Percentiles rank a stretch among this genome's conserved stretches.
Conservation (phyloP, 2,797 vertebrate species). For the Dromococcyx pavoninus region DNA sequence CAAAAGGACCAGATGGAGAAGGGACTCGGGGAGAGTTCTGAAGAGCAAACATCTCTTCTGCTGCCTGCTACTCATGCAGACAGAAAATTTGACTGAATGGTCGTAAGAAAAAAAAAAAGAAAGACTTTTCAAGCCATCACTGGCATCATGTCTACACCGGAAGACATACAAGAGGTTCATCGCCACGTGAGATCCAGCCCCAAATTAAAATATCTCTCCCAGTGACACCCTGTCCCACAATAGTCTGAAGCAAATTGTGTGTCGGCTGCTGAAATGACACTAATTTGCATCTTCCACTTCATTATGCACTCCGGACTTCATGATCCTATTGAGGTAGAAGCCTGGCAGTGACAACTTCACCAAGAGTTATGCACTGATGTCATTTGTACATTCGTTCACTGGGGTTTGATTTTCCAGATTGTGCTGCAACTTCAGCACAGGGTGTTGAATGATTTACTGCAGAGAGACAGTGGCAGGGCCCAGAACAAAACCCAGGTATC, state of each 20-base stretch:
- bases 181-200: neutral
- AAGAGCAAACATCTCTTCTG: neutral
- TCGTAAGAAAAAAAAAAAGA: no score
- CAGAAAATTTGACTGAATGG: neutral
- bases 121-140: neutral
- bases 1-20: neutral
- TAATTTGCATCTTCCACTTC: neutral
- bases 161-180: neutral
- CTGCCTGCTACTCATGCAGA: neutral
- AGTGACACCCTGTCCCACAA: neutral
- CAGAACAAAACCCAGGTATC: neutral
- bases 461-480: neutral
- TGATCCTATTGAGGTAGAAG: neutral
- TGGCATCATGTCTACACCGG: fast-evolving
- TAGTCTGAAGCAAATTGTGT: neutral
- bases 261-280: neutral
- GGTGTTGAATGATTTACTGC: neutral
- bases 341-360: neutral
- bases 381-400: neutral
- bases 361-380: neutral
- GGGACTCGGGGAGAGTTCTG: neutral
- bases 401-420: neutral
- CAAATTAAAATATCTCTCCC: neutral
- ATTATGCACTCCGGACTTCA: neutral
- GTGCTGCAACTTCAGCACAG: neutral